Conservation (phyloP, 2,888 invertebrate genomes). For the Ormyrus nitidulus region DNA sequence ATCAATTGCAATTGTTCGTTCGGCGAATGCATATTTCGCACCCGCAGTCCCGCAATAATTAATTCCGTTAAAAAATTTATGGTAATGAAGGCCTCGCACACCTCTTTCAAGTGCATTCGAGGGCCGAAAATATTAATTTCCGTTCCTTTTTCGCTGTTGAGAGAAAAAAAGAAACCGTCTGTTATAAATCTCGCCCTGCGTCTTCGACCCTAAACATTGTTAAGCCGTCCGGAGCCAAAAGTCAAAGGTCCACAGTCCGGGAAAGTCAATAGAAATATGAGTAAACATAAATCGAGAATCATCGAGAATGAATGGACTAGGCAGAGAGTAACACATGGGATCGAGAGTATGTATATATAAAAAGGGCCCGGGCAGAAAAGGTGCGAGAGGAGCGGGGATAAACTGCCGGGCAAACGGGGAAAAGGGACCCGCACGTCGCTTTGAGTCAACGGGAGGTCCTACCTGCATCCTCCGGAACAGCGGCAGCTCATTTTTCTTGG, state of each 20-base stretch:
- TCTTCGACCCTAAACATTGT: constrained; percentile 38
- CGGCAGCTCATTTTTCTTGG: not conserved
- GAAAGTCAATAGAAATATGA: constrained; percentile 44
- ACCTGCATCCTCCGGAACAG: not conserved
- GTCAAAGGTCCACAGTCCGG: constrained; percentile 11
- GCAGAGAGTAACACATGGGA: constrained; percentile 9
- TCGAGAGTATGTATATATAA: not conserved
- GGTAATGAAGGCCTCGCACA: constrained; percentile 19
- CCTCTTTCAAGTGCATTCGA: constrained; percentile 4
- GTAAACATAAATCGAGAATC: constrained; percentile 50
- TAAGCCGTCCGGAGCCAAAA: constrained; percentile 16
- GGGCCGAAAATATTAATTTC: not conserved
- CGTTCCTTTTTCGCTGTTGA: not conserved
- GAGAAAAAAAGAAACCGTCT: not conserved
- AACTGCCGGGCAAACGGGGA: not conserved
- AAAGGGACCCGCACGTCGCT: constrained; percentile 4
- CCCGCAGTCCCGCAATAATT: constrained; percentile 20
- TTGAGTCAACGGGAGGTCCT: constrained; percentile 12
- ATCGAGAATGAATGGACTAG: constrained; percentile 37
- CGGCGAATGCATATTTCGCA: constrained; percentile 13
- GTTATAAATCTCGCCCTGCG: constrained; percentile 41
- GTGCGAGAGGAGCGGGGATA: constrained; percentile 5
- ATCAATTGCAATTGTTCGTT: constrained; percentile 42
- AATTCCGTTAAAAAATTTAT: constrained; percentile 32
- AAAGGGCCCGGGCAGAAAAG: constrained; percentile 7